Evolutionary conservation across 2,113 vertebrate species (phyloP), one percentile per base, ranked within the genome.

Genomic region (Lophotis ruficrista): DNA sequence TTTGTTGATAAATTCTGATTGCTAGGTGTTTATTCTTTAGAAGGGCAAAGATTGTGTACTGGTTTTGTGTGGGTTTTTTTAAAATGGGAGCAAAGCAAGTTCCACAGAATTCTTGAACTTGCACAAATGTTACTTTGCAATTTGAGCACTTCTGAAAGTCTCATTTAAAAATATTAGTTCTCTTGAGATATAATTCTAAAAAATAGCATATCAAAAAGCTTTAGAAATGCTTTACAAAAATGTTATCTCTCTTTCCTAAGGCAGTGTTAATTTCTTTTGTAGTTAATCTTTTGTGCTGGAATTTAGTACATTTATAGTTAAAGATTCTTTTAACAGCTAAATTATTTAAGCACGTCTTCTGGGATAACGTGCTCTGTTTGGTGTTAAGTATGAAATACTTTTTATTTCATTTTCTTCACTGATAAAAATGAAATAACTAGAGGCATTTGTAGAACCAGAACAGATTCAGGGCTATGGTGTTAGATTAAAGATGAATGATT

Each of bases 251-350:
- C 78, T 98, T 98, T 98, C 98, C 97, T 96, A 91, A 93, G 98
- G 98, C 98, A 96, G 94, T 97, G 97, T 98, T 98, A 98, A 98
- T 98, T 98, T 98, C 97, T 98, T 98, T 98, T 98, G 98, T 98
- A 98, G 98, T 98, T 98, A 98, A 98, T 98, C 98, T 98, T 97
- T 97, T 98, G 97, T 11, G 8, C 96, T 97, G 92, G 97, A 98
- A 97, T 98, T 98, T 98, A 97, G 97, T 98, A 89, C 98, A 97
- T 98, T 98, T 98, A 98, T 97, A 97, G 98, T 98, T 98, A 98
- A 98, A 98, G 97, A 98, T 98, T 98, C 97, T 97, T 98, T 98
- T 98, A 98, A 98, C 95, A 97, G 97, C 98, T 97, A 96, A 97
- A 97, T 98, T 98, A 98, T 98, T 98, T 98, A 98, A 98, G 96